Conservation (phyloP, 1,140 invertebrate genomes). For the Drosophila pseudoananassae region DNA sequence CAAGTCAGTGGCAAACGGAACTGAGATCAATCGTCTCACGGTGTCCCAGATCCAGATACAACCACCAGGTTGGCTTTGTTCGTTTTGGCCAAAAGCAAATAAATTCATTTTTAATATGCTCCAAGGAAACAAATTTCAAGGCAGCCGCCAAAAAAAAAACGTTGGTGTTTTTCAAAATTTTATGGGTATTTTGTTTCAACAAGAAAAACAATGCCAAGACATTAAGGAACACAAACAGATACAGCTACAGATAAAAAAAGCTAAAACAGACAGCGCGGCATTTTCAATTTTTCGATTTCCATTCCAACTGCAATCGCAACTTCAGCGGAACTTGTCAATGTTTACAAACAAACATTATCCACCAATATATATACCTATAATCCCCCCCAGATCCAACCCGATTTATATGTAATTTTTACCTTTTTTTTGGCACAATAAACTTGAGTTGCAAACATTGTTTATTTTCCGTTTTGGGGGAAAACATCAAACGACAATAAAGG, state of each 20-base stretch:
- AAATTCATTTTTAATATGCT: constrained; percentile 79
- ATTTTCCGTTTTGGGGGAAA: constrained; percentile 66
- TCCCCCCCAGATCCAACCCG: constrained; percentile 33
- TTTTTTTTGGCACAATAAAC: constrained; percentile 69
- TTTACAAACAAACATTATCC: constrained; percentile 74
- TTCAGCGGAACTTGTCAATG: constrained; percentile 76
- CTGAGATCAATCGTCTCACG: constrained; percentile 69
- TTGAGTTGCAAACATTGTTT: constrained; percentile 65
- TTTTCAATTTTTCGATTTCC: constrained; percentile 41
- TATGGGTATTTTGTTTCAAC: constrained; percentile 79
- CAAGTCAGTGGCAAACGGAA: constrained; percentile 57
- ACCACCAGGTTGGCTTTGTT: constrained; percentile 19
- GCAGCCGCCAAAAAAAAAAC: constrained; percentile 12
- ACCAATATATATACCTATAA: constrained; percentile 25
- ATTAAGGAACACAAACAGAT: constrained; percentile 63
- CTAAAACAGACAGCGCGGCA: constrained; percentile 66
- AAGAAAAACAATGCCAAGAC: constrained; percentile 61
- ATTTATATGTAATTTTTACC: constrained; percentile 49
- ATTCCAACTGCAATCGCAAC: constrained; percentile 44
- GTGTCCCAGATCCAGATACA: constrained; percentile 34
- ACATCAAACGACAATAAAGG: constrained; percentile 75
- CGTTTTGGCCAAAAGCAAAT: constrained; percentile 62
- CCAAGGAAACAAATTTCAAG: constrained; percentile 29
- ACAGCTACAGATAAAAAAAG: background rate
- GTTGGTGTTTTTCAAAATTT: constrained; percentile 48